Evolutionary conservation across 2,888 invertebrate species (phyloP), one percentile per base, ranked within the genome.

Genomic region (Drosophila kuntzei): DNA sequence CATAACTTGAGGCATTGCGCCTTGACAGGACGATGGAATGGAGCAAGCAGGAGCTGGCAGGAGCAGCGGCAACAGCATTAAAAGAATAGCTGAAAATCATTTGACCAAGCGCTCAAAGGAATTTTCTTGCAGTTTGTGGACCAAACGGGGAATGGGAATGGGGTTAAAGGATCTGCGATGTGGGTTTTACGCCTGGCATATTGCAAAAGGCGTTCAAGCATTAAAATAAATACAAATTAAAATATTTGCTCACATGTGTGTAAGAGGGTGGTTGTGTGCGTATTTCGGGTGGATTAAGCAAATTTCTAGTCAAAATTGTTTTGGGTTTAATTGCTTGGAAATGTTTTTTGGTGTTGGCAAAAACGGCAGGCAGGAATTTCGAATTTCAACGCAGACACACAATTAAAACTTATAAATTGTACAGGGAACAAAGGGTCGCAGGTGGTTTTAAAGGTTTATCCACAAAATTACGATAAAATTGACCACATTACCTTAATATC

Each of bases 151-250:
- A 22, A 25, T n/a, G 43, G 20, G 3, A 20, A 20, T 34, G 37
- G 20, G 32, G 14, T 8, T 14, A 20, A 32, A 18, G 44, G 37
- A 20, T 59, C 50, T 65, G 49, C 44, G 66, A 72, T 80, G 87
- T 74, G 78, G 87, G 62, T 64, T 77, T 63, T 51, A 60, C 66
- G 71, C 76, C 60, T 62, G 50, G 50, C 63, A 46, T 51, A 68
- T 64, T 62, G 60, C 50, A 22, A 61, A 58, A 59, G 67, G 83
- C 80, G 83, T 86, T 88, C 78, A 50, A 80, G 78, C 88, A 84
- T 84, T 84, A 86, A 88, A 86, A 82, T 86, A 88, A 88, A 84
- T 83, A 88, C 87, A 84, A 84, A 84, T 84, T 84, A 86, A 84
- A 88, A 84, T 86, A 83, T 82, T 88, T 82, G 27, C 43, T 22